These are phyloP conservation scores for Willisornis vidua DNA, from an alignment of 2,113 vertebrate species.

Conservation along the genomic window DNA sequence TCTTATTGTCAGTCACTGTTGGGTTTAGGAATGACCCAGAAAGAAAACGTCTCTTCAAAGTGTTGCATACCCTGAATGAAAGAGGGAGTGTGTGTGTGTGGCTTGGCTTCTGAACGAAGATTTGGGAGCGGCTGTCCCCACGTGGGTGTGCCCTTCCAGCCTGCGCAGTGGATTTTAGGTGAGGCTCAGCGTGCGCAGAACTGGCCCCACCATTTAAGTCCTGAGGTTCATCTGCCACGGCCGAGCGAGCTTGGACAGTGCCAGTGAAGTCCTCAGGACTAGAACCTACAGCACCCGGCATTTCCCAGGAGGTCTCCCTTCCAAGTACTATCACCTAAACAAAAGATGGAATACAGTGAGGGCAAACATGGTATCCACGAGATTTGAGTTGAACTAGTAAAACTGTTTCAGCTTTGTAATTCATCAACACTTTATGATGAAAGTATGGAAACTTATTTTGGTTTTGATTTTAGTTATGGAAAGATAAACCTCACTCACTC, in stretches of 20 bases:
- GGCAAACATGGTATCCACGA: background rate
- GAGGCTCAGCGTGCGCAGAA: too few species aligned
- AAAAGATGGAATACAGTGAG: background rate
- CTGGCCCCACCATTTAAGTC: too few species aligned
- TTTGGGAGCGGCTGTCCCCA: too few species aligned
- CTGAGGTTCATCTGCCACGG: too few species aligned
- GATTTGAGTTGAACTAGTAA: background rate
- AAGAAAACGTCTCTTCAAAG: background rate
- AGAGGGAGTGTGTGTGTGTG: too few species aligned
- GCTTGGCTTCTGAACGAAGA: too few species aligned
- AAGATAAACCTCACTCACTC: background rate
- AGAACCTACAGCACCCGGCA: too few species aligned
- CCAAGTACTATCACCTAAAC: background rate
- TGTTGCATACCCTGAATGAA: background rate
- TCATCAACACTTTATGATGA: background rate
- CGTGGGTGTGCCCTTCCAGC: too few species aligned
- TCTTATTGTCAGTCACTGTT: background rate
- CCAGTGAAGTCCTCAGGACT: too few species aligned
- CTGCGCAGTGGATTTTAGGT: too few species aligned
- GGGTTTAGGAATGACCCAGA: background rate
- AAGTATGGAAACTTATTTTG: background rate
- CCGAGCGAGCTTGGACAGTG: too few species aligned
- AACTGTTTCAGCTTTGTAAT: background rate
- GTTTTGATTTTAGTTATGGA: background rate
- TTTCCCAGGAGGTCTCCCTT: too few species aligned